A percentile compares a stretch with the other conserved stretches of the same genome.
Conservation (phyloP, 1,140 invertebrate species). For the Drosophila albomicans region DNA sequence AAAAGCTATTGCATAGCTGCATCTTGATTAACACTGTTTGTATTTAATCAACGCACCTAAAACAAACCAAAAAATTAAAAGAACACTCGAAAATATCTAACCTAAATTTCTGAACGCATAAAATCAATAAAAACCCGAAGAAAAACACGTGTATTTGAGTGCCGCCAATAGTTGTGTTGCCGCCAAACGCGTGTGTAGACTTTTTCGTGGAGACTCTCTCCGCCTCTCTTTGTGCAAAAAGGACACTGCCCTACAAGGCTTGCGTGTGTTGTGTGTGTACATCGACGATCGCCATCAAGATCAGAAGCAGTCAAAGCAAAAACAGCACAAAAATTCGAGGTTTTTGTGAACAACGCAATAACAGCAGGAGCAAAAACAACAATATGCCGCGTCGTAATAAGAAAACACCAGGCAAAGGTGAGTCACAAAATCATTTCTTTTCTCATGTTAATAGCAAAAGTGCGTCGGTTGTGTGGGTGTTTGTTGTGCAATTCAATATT, state of each 20-base stretch:
- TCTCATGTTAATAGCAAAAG: slow-evolving; percentile 1
- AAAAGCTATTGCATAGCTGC: slow-evolving; percentile 82
- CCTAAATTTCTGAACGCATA: slow-evolving; percentile 51
- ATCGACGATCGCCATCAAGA: slow-evolving; percentile 29
- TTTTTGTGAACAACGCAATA: slow-evolving; percentile 43
- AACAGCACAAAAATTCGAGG: slow-evolving; percentile 53
- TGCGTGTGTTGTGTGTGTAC: slow-evolving; percentile 17
- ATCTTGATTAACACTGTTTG: slow-evolving; percentile 69
- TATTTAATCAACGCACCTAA: slow-evolving; percentile 22
- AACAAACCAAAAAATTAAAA: slow-evolving; percentile 18
- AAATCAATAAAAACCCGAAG: slow-evolving; percentile 48
- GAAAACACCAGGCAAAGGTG: slow-evolving; percentile 79
- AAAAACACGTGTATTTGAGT: slow-evolving; percentile 40
- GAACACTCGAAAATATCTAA: slow-evolving; percentile 40
- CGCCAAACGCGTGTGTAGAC: slow-evolving; percentile 54
- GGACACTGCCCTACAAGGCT: slow-evolving; percentile 37
- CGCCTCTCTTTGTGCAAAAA: slow-evolving; percentile 27
- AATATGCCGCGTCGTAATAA: slow-evolving; percentile 82
- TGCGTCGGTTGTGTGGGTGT: slow-evolving; percentile 23
- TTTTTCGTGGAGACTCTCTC: slow-evolving; percentile 37
- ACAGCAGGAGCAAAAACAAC: slow-evolving; percentile 48
- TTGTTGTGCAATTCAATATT: slow-evolving; percentile 6
- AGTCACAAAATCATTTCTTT: slow-evolving; percentile 53
- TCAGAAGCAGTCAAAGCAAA: slow-evolving; percentile 1
- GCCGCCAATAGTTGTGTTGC: slow-evolving; percentile 56